Evolutionary conservation across 35 echinoderm and acorn worm species (phyloP).

Genomic region (Nesometra sesokonis): DNA sequence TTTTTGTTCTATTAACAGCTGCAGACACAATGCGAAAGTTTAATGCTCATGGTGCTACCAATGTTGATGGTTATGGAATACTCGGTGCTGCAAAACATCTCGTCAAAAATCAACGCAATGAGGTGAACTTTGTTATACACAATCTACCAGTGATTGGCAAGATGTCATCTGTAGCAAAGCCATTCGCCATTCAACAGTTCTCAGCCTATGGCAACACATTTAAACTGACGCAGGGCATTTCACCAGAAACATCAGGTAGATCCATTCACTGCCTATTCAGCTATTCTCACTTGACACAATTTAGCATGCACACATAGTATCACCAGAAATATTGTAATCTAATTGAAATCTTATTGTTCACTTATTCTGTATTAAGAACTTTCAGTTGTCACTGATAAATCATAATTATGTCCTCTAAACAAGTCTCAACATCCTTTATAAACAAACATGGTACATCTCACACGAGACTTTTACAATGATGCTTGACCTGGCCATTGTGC

Average conservation of each 20-base stretch:
- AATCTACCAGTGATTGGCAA: slow-evolving; percentile 92
- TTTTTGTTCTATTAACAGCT: slow-evolving; percentile 33
- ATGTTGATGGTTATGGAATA: slow-evolving; percentile 85
- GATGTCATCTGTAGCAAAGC: slow-evolving; percentile 70
- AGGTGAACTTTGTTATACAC: slow-evolving; percentile 93
- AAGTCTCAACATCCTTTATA: too few species aligned
- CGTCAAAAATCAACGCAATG: slow-evolving; percentile 56
- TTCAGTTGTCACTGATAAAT: too few species aligned
- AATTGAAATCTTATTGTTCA: too few species aligned
- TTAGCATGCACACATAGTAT: too few species aligned
- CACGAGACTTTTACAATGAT: too few species aligned
- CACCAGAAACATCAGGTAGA: slow-evolving; percentile 97
- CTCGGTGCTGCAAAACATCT: slow-evolving; percentile 81
- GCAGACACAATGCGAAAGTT: slow-evolving; percentile 62
- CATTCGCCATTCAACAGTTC: background rate
- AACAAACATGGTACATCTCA: too few species aligned
- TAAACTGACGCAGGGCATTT: slow-evolving; percentile 72
- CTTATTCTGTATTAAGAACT: too few species aligned
- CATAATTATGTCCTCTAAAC: too few species aligned
- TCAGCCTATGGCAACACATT: slow-evolving; percentile 52
- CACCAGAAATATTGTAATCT: too few species aligned
- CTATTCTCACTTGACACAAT: too few species aligned
- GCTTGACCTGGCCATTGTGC: too few species aligned
- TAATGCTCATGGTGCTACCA: slow-evolving; percentile 77
- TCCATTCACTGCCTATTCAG: too few species aligned